Evolutionary conservation across 2,113 vertebrate genomes (phyloP).

Genomic region (Salvelinus alpinus): DNA sequence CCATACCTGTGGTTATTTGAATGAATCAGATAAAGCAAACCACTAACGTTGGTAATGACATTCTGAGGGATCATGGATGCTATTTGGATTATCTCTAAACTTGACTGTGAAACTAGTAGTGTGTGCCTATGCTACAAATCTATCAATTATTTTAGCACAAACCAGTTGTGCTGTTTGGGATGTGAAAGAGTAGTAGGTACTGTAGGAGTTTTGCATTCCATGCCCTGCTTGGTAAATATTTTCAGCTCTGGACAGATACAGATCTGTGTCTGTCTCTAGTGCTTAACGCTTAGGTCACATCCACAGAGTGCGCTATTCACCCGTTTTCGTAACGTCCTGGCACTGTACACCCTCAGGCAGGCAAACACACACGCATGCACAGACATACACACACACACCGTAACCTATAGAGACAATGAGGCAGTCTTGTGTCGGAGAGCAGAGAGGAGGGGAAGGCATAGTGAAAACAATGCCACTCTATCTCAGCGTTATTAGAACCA

Average conservation of each 20-base stretch:
- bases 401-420: neutral
- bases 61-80: neutral
- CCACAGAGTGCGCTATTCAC: constrained; percentile 7
- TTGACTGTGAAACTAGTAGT: neutral
- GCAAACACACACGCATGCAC: neutral
- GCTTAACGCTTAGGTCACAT: neutral
- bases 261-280: constrained; percentile 7
- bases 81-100: neutral
- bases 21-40: neutral
- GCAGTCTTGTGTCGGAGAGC: constrained; percentile 1
- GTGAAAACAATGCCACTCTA: neutral
- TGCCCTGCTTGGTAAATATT: neutral
- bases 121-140: neutral
- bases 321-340: neutral
- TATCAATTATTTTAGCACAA: neutral
- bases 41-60: neutral
- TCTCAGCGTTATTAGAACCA: neutral
- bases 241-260: neutral
- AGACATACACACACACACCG: neutral
- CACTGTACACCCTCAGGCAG: neutral
- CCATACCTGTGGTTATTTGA: neutral
- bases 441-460: neutral
- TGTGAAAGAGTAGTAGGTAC: neutral
- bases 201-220: neutral
- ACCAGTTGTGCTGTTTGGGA: neutral